Conservation (phyloP, 2,113 vertebrate genomes). For the Gobius niger region DNA sequence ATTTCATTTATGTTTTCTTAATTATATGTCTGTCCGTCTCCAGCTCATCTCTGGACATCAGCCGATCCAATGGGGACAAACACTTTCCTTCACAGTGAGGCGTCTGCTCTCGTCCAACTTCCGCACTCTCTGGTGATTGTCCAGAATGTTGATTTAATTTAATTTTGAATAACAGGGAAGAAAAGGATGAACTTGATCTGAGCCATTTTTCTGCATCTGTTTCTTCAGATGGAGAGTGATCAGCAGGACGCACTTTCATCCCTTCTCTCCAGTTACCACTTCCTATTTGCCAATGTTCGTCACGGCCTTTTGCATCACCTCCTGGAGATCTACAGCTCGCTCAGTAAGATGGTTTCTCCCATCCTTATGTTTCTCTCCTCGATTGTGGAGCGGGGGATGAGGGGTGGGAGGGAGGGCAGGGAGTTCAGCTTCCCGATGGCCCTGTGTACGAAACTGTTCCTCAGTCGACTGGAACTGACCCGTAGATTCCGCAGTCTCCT, state of each 20-base stretch:
- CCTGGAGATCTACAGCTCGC: slow-evolving; percentile 72
- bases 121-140: slow-evolving; percentile 78
- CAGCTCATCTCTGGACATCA: slow-evolving; percentile 80
- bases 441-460: too few species aligned
- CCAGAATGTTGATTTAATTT: background rate
- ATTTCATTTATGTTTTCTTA: too few species aligned
- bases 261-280: slow-evolving; percentile 80
- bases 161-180: background rate
- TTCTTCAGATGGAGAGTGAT: slow-evolving; percentile 72
- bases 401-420: too few species aligned
- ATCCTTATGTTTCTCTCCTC: too few species aligned
- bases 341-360: too few species aligned
- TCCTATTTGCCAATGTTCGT: slow-evolving; percentile 77
- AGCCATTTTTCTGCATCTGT: slow-evolving; percentile 8
- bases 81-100: slow-evolving; percentile 76
- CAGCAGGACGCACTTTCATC: slow-evolving; percentile 60
- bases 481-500: too few species aligned
- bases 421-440: too few species aligned
- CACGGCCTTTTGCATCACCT: slow-evolving; percentile 77
- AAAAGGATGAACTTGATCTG: background rate
- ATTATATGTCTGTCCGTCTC: too few species aligned
- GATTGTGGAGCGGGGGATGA: too few species aligned
- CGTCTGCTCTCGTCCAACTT: slow-evolving; percentile 76
- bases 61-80: slow-evolving; percentile 74
- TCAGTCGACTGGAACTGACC: too few species aligned